Conservation (phyloP, 2,113 vertebrate genomes). For the Murina feae region DNA sequence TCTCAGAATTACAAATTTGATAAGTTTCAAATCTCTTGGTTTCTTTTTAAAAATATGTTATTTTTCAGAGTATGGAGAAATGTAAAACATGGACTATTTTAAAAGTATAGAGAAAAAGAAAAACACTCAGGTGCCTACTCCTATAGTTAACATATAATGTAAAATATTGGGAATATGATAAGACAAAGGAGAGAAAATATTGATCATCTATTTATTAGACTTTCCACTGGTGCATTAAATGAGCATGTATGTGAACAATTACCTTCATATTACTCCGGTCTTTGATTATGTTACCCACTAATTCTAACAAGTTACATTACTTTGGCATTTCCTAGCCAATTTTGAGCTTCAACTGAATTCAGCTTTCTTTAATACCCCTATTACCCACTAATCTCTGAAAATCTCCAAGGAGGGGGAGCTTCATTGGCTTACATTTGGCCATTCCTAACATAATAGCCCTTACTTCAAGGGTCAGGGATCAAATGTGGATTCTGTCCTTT, state of each 20-base stretch:
- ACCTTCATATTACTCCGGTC: not conserved
- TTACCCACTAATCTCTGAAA: not conserved
- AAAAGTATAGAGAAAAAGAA: not conserved
- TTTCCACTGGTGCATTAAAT: not conserved
- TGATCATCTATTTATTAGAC: not conserved
- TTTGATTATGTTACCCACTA: not conserved
- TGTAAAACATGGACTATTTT: not conserved
- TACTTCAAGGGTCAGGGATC: not conserved
- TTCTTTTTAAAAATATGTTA: not conserved
- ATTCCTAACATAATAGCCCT: not conserved
- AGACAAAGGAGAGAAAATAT: not conserved
- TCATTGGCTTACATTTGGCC: not conserved
- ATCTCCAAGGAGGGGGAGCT: not conserved
- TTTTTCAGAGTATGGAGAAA: not conserved
- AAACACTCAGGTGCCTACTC: not conserved
- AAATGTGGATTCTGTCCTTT: not conserved
- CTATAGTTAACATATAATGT: not conserved
- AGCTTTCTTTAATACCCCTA: not conserved
- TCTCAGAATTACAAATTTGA: not conserved
- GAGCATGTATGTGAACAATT: not conserved
- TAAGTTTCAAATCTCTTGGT: not conserved
- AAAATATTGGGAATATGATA: not conserved
- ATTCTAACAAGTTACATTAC: slow-evolving; percentile 5
- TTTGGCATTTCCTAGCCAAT: not conserved
- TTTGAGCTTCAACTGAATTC: not conserved